phyloP scores from a whole-genome alignment of 1,140 invertebrate species.

The Pseudomyrmex dendroicus region DNA sequence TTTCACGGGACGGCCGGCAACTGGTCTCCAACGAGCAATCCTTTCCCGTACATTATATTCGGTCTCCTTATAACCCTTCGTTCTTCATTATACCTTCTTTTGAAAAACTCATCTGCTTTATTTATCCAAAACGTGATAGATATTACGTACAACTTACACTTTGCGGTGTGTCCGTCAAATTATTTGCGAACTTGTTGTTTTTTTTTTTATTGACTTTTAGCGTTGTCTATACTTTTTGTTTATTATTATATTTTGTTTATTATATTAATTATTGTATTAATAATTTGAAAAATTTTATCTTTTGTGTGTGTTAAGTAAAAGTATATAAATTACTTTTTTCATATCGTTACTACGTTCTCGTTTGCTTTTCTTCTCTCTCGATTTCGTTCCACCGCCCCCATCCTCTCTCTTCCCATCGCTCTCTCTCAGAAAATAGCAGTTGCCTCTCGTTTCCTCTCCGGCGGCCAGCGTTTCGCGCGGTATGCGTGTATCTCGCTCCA shows the following conservation, averaged over 20 bases:
- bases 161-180: background rate
- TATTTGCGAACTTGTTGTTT: background rate
- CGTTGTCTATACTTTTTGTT: too few species aligned
- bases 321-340: background rate
- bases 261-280: background rate
- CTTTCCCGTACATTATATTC: constrained; percentile 39
- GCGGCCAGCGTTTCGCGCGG: background rate
- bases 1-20: background rate
- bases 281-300: background rate
- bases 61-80: background rate
- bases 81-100: background rate
- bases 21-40: constrained; percentile 37
- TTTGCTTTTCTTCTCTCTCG: background rate
- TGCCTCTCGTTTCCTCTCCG: background rate
- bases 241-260: too few species aligned
- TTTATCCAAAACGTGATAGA: background rate
- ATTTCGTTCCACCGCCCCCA: background rate
- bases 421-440: constrained; percentile 30
- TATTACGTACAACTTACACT: background rate
- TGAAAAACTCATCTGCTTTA: background rate
- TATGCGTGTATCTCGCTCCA: constrained; percentile 57
- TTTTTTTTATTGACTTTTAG: background rate
- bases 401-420: background rate
- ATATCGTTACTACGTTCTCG: background rate
- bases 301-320: too few species aligned